Base-by-base conservation (phyloP, 2,797 vertebrate genomes). In the Crocidura indochinensis region DNA sequence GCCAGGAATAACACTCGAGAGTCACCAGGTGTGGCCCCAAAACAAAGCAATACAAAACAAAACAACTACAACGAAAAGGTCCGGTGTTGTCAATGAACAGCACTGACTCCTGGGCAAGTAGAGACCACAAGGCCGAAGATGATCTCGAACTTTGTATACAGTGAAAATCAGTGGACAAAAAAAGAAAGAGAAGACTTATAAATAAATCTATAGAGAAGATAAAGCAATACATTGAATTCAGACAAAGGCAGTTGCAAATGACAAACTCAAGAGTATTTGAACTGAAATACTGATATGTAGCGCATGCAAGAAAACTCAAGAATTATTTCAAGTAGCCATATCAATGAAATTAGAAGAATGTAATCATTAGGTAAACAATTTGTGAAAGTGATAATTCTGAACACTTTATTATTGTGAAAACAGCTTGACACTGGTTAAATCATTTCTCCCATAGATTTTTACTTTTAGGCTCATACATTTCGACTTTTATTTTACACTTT, bases 371-470 rank as follows among this genome's bases (percentile, higher is more conserved):
- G 46, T 11, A 53, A 90, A 83, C 65, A 4, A 53, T 77, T 20
- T 27, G 8, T 29, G 17, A 49, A 5, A 62, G 15, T 64, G 2
- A 73, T 31, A 10, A 12, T 81, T 62, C 22, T 78, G 2, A 84
- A 77, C 4, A 47, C 4, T 90, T 73, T 65, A 46, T 67, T 64
- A 64, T 60, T 47, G 19, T 49, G 17, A 68, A 94, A 89, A 46
- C 5, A 71, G 69, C 19, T n/a, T 26, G 4, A 15, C 10, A 80
- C 15, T 31, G 27, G 26, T 46, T 79, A 49, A 91, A n/a, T 15
- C 11, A 31, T 1, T 92, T 67, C 29, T 71, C 22, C 56, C 69
- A 11, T 4, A 73, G 0, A 26, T 56, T 9, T 77, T 88, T 78
- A 7, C 8, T 75, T 90, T 68, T 10, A 74, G 38, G 2, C 8